These are phyloP conservation scores for Plecturocebus donacophilus DNA, from an alignment of 2,113 vertebrate genomes.

Conservation along the genomic window DNA sequence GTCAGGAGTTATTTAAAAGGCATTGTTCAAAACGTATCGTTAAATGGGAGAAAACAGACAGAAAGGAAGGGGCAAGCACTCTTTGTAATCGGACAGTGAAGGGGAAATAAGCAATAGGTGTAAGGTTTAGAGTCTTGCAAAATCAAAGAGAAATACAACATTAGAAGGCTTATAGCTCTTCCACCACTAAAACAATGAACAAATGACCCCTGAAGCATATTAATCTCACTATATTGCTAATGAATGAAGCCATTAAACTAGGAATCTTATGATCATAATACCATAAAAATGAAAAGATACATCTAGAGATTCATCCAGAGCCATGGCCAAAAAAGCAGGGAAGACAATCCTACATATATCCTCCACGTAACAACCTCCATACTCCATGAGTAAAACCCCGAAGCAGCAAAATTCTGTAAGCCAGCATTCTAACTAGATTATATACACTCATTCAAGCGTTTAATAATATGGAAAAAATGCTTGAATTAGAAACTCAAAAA, in stretches of 20 bases:
- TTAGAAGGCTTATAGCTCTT: background rate
- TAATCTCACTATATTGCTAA: background rate
- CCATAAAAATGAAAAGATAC: constrained; percentile 19
- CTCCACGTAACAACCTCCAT: background rate
- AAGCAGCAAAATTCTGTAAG: background rate
- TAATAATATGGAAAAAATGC: background rate
- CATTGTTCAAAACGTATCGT: background rate
- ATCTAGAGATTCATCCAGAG: background rate
- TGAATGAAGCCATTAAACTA: background rate
- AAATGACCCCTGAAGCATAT: background rate
- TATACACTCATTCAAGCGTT: background rate
- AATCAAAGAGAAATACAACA: background rate
- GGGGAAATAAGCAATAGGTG: background rate
- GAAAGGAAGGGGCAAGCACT: background rate
- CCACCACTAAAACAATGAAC: background rate
- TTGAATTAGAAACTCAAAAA: background rate
- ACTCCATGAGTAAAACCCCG: background rate
- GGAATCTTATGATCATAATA: background rate
- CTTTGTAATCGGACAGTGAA: background rate
- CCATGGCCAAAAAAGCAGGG: background rate
- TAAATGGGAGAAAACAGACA: background rate
- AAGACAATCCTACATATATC: background rate
- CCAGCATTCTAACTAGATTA: background rate
- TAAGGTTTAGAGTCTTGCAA: background rate
- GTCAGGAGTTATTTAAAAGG: background rate